Evolutionary conservation across 2,888 invertebrate genomes (phyloP).

Genomic region (Anarsia innoxiella): DNA sequence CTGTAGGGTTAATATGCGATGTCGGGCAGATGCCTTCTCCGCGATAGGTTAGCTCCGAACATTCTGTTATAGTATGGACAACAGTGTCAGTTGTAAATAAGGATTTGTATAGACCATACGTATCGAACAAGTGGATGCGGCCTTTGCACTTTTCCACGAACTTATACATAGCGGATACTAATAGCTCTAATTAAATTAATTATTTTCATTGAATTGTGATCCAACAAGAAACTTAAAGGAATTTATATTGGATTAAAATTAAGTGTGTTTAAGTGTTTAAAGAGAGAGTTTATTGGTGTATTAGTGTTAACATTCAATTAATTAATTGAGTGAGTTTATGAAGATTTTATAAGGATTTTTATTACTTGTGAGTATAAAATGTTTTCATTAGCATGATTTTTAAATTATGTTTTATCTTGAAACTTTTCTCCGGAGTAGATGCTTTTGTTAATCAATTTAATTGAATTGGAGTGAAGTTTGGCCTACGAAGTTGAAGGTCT

Average conservation of each 20-base stretch:
- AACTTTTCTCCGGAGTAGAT: no score
- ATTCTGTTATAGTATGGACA: slow-evolving; percentile 64
- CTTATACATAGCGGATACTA: slow-evolving; percentile 35
- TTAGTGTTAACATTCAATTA: slow-evolving; percentile 48
- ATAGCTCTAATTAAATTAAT: slow-evolving; percentile 23
- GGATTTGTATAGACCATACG: slow-evolving; percentile 74
- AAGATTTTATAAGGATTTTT: slow-evolving; percentile 45
- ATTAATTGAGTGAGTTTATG: slow-evolving; percentile 42
- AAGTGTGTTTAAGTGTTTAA: slow-evolving; percentile 48
- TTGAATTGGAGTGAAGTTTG: no score
- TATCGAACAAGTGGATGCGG: slow-evolving; percentile 59
- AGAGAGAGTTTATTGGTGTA: slow-evolving; percentile 54
- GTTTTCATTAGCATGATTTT: no score
- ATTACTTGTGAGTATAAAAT: slow-evolving; percentile 48
- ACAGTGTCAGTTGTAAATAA: slow-evolving; percentile 75
- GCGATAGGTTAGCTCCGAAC: slow-evolving; percentile 55
- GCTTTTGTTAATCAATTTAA: no score
- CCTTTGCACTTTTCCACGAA: slow-evolving; percentile 31
- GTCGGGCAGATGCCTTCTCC: slow-evolving; percentile 58
- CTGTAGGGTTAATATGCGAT: slow-evolving; percentile 47
- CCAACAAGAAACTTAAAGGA: slow-evolving; percentile 56
- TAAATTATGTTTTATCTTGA: no score
- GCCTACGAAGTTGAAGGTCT: no score
- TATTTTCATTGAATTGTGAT: slow-evolving; percentile 33
- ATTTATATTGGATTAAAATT: slow-evolving; percentile 35